These are phyloP conservation scores for Ips typographus DNA, from an alignment of 1,140 invertebrate genomes.

Conservation along the genomic window DNA sequence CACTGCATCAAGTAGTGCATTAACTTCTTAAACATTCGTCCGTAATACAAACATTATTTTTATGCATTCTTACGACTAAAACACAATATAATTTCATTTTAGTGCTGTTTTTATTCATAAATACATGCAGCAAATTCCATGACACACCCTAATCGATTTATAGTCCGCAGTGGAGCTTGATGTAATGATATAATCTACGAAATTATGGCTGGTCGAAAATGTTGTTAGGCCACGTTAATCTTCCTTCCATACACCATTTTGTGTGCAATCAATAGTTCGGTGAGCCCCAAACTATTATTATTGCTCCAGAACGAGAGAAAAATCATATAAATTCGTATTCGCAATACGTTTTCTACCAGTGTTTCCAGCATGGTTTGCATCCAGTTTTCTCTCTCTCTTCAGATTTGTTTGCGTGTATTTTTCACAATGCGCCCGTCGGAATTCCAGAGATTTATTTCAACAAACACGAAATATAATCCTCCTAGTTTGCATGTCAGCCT, in stretches of 20 bases:
- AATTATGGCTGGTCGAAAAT: background rate
- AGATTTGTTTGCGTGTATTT: background rate
- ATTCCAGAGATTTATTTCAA: background rate
- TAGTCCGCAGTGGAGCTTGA: conserved; percentile 1
- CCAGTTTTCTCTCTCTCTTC: too few species aligned
- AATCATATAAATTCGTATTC: too few species aligned
- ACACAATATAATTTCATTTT: background rate
- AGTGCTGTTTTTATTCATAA: too few species aligned
- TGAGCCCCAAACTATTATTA: too few species aligned
- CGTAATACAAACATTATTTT: background rate
- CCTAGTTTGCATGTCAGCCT: conserved; percentile 3
- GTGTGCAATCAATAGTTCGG: too few species aligned
- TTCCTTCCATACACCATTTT: too few species aligned
- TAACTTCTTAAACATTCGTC: background rate
- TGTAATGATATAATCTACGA: conserved; percentile 4
- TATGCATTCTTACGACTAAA: too few species aligned
- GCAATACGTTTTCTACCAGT: too few species aligned
- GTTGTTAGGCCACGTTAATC: too few species aligned
- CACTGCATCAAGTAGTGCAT: conserved; percentile 1
- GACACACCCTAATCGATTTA: conserved; percentile 2
- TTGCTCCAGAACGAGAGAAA: too few species aligned
- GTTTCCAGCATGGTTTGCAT: too few species aligned
- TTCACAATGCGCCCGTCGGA: background rate
- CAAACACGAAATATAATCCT: background rate
- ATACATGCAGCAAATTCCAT: background rate